These are phyloP conservation scores for Hozukius guyotensis DNA, from an alignment of 2,797 vertebrate genomes.

Conservation along the genomic window DNA sequence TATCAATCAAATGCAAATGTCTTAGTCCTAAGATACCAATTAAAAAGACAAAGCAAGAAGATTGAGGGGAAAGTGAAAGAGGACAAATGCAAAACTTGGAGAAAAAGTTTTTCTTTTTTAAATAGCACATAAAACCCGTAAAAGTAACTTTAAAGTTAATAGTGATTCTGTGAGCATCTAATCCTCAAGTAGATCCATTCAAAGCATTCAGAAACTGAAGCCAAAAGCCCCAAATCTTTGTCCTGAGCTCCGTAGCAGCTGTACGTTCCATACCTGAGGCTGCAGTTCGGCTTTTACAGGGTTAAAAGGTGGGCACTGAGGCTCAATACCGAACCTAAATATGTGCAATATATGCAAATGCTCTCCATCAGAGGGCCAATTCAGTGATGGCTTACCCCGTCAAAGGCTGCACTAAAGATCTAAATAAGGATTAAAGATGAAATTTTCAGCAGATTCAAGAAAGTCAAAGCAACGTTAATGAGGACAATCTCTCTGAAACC, in stretches of 20 bases:
- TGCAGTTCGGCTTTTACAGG: neutral
- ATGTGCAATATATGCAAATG: conserved; percentile 13
- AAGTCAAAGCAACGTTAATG: conserved; percentile 53
- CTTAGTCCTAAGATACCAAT: neutral
- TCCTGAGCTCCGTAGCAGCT: neutral
- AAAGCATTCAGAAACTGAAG: neutral
- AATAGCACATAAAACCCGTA: neutral
- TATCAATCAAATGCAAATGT: neutral
- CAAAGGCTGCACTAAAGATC: conserved; percentile 32
- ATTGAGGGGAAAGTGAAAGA: neutral
- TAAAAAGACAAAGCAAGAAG: neutral
- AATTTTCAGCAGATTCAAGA: conserved; percentile 33
- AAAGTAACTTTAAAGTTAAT: neutral
- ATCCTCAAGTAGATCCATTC: neutral
- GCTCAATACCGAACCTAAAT: conserved; percentile 7
- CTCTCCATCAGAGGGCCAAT: conserved; percentile 26
- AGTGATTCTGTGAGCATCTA: neutral
- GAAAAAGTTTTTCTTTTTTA: no score
- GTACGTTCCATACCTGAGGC: neutral
- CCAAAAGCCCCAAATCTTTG: neutral
- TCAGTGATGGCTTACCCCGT: conserved; percentile 4
- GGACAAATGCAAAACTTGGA: neutral
- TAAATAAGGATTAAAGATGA: conserved; percentile 42
- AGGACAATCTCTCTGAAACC: conserved; percentile 39
- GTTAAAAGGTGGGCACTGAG: conserved; percentile 18